Conservation (phyloP, 2,888 invertebrate species). For the Schrankia costaestrigalis region DNA sequence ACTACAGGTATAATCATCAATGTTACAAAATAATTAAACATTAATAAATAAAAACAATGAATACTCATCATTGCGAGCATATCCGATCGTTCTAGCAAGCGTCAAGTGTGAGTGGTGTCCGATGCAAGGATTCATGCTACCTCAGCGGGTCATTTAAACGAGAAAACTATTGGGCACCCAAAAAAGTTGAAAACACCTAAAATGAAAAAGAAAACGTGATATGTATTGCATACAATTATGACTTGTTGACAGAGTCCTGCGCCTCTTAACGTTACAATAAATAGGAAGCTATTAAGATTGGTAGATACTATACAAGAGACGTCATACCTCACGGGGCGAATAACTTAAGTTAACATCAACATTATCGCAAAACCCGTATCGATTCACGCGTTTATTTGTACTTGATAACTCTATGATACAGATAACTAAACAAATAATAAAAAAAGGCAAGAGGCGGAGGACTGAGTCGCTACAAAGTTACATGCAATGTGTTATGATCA, state of each 20-base stretch:
- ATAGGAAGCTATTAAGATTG: not conserved
- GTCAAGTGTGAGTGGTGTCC: conserved; percentile 61
- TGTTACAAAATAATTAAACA: conserved; percentile 31
- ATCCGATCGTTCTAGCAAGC: conserved; percentile 72
- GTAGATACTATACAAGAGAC: no score
- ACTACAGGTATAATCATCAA: conserved; percentile 43
- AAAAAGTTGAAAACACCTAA: conserved; percentile 82
- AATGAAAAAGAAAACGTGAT: conserved; percentile 78
- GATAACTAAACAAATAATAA: not conserved
- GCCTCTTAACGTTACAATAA: conserved; percentile 33
- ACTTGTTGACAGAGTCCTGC: conserved; percentile 38
- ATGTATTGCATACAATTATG: conserved; percentile 55
- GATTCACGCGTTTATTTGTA: conserved; percentile 4
- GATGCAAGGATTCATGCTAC: conserved; percentile 62
- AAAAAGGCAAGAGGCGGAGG: conserved; percentile 40
- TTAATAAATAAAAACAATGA: conserved; percentile 70
- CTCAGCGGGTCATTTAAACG: conserved; percentile 76
- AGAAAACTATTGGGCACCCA: conserved; percentile 80
- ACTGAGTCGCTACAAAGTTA: conserved; percentile 46
- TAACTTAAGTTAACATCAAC: not conserved
- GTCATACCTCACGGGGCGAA: no score
- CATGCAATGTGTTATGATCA: conserved; percentile 65
- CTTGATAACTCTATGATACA: conserved; percentile 1
- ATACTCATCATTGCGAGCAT: conserved; percentile 80
- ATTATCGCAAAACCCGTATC: conserved; percentile 1